Conservation (phyloP, 2,888 invertebrate species). For the Hylaea fasciaria region DNA sequence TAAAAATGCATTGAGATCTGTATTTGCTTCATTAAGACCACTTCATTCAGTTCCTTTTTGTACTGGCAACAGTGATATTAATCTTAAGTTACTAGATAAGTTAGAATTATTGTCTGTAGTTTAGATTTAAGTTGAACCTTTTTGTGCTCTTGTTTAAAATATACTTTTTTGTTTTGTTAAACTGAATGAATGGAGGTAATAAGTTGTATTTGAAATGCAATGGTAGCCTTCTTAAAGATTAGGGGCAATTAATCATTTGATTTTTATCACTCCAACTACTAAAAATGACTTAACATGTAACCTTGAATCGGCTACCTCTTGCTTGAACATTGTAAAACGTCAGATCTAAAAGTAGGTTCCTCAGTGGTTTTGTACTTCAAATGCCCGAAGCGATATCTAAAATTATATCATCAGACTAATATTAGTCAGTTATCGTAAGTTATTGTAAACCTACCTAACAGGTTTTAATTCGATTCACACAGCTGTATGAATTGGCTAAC, state of each 20-base stretch:
- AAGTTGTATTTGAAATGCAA: not conserved
- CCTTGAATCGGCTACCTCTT: too few species aligned
- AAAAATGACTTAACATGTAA: too few species aligned
- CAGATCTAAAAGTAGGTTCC: too few species aligned
- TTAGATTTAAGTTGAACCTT: conserved; percentile 48
- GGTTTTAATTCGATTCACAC: not conserved
- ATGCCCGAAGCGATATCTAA: too few species aligned
- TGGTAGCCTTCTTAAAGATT: not conserved
- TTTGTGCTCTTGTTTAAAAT: conserved; percentile 28
- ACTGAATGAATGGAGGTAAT: conserved; percentile 7
- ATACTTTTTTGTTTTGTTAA: conserved; percentile 13
- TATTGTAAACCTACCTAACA: too few species aligned
- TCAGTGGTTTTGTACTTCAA: too few species aligned
- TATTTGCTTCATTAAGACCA: conserved; percentile 7
- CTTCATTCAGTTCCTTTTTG: conserved; percentile 73
- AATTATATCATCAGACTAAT: too few species aligned
- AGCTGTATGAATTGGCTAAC: not conserved
- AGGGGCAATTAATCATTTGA: too few species aligned
- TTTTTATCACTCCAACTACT: too few species aligned
- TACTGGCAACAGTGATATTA: conserved; percentile 80
- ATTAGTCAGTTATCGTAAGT: too few species aligned
- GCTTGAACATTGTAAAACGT: too few species aligned
- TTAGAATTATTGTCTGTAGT: conserved; percentile 38
- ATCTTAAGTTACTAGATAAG: conserved; percentile 65
- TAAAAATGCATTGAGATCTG: conserved; percentile 13